Base-by-base conservation (phyloP, 2,113 vertebrate species). In the Terrapene triunguis region DNA sequence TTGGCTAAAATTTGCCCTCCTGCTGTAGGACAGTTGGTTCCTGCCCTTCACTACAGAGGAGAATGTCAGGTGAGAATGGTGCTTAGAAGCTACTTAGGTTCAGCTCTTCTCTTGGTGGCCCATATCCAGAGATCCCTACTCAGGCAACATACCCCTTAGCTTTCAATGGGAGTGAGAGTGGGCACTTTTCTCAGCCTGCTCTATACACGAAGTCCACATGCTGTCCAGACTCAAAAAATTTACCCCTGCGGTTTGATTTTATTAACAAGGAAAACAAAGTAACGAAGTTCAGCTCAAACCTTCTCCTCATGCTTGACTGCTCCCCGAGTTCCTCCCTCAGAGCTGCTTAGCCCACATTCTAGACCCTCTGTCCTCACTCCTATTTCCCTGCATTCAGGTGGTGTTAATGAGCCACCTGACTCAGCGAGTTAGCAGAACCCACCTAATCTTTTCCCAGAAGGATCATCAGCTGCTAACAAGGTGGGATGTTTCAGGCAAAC, bases 391-490 rank as follows among this genome's bases (percentile, higher is more conserved):
- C 82, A 38, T 85, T 29, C 87, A 6, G 1, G 1, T 1, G 50
- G 91, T 83, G 94, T 62, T 89, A 82, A 89, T 1, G 38, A 96
- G 82, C 74, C 89, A 88, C 62, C 92, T 82, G 88, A 85, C 92
- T 87, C 92, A 86, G 74, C 80, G 89, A 81, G 84, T 76, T 25
- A 76, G 24, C 29, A 10, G 35, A 44, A 54, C 51, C 44, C 22
- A 35, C 88, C 1, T 55, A 53, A 62, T 10, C 2, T 89, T 88
- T 47, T 69, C 87, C 84, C 51, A 7, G 94, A 42, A 78, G 62
- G 14, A 35, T 65, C 59, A 69, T n/a, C 62, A 69, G 35, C 16
- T n/a, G 62, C 62, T 69, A n/a, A n/a, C 8, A 17, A 9, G 35
- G 62, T 19, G 29, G 29, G 59, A 5, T 65, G 35, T 69, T n/a